Base-by-base conservation (phyloP, 2,888 invertebrate genomes). In the Noctuana brunneofusca region DNA sequence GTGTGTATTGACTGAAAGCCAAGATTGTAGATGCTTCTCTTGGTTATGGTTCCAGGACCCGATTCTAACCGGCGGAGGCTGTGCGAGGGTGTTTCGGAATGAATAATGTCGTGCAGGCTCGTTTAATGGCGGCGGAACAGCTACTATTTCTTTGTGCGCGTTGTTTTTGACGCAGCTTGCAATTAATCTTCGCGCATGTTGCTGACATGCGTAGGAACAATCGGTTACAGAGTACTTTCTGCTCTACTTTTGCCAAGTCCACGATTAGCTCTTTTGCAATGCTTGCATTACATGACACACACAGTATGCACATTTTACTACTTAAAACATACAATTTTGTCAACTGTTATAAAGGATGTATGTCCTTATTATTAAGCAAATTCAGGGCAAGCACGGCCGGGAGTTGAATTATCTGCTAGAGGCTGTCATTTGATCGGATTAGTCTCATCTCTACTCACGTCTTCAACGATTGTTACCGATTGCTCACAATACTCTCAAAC, bases 111-210 rank as follows among this genome's bases (percentile, higher is more conserved):
- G 27, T 60, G 48, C 54, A 48, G 38, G 35, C 53, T 60, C 24
- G 54, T 54, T 60, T 60, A 59, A 59, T 59, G 59, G 54, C 53
- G 32, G 60, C 32, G 32, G 60, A 60, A 43, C 20, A 11, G 32
- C 48, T 35, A 30, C 46, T 52, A 18, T 35, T 54, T 60, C 60
- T 60, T 35, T 48, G 60, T 54, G 60, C 43, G 60, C 54, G 58
- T 49, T 59, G 53, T 59, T 59, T 59, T 59, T 59, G 53, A 59
- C 59, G 53, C 59, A 59, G 53, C 59, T 43, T 16, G 59, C 59
- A 59, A 59, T 59, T 59, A 59, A 59, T 59, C 59, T 54, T 48
- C 35, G 54, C 54, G 46, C 46, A 60, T 60, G 60, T 43, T 54
- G 53, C 24, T 53, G 59, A 58, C 58, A 58, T 52, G 58, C 58